Conservation (phyloP, 2,797 vertebrate genomes). For the Pristis pectinata region DNA sequence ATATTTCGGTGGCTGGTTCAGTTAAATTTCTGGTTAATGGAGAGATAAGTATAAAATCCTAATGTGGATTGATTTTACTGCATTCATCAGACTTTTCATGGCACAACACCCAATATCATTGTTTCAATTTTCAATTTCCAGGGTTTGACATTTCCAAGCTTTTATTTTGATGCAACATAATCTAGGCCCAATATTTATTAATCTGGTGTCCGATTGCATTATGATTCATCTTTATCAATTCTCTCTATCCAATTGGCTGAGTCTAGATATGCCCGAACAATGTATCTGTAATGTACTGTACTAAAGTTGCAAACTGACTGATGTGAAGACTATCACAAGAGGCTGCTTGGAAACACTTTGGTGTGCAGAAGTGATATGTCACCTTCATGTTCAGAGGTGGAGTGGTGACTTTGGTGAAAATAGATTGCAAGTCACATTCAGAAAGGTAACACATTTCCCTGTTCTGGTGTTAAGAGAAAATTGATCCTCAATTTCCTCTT, state of each 20-base stretch:
- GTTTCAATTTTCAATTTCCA: neutral
- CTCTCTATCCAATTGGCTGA: neutral
- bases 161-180: neutral
- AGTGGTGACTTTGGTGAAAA: neutral
- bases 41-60: neutral
- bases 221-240: neutral
- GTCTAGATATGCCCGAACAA: neutral
- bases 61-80: neutral
- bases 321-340: neutral
- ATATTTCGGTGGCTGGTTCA: too few species aligned
- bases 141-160: neutral
- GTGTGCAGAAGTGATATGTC: neutral
- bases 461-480: neutral
- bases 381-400: neutral
- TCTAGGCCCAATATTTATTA: neutral
- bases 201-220: neutral
- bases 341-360: neutral
- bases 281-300: neutral
- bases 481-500: neutral
- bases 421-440: neutral
- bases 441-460: neutral
- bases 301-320: neutral
- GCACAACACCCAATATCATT: neutral
- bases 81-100: neutral
- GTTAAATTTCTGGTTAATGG: too few species aligned